A percentile compares a stretch with the other conserved stretches of the same genome.
phyloP scores from a whole-genome alignment of 2,888 invertebrate genomes.

The Buathra laborator region DNA sequence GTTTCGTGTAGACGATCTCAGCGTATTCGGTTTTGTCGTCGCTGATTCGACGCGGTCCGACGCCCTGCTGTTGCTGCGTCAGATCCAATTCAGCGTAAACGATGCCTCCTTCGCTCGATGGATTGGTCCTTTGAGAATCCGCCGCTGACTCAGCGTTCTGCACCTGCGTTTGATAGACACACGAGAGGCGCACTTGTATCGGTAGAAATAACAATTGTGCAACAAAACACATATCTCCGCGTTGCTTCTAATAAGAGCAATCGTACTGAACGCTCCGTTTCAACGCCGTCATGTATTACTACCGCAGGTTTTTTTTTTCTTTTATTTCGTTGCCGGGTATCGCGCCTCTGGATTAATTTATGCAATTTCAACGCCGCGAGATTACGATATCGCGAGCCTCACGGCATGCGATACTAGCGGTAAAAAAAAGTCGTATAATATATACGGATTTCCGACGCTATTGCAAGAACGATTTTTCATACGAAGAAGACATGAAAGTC shows the following conservation, averaged over 20 bases:
- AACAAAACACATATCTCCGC: neutral
- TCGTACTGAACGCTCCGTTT: constrained; percentile 51
- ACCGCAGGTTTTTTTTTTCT: constrained; percentile 26
- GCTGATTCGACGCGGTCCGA: constrained; percentile 82
- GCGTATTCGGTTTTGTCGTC: constrained; percentile 92
- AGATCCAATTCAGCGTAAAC: constrained; percentile 84
- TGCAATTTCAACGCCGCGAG: constrained; percentile 47
- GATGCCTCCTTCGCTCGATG: constrained; percentile 78
- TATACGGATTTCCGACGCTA: constrained; percentile 23
- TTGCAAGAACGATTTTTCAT: constrained; percentile 43
- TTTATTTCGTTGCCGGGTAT: neutral
- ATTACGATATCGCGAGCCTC: neutral
- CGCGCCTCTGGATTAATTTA: constrained; percentile 53
- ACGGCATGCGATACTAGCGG: constrained; percentile 29
- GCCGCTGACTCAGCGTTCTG: constrained; percentile 64
- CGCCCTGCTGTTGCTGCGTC: constrained; percentile 78
- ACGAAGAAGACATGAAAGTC: constrained; percentile 43
- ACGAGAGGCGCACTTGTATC: neutral
- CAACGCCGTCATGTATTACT: constrained; percentile 29
- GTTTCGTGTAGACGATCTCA: constrained; percentile 91
- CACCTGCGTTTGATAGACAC: constrained; percentile 32
- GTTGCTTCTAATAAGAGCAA: constrained; percentile 45
- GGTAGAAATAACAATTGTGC: constrained; percentile 17
- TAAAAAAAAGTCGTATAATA: constrained; percentile 55
- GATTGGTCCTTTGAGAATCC: constrained; percentile 70